These are phyloP conservation scores for Rallus limicola DNA, from an alignment of 2,113 vertebrate genomes.

Conservation along the genomic window DNA sequence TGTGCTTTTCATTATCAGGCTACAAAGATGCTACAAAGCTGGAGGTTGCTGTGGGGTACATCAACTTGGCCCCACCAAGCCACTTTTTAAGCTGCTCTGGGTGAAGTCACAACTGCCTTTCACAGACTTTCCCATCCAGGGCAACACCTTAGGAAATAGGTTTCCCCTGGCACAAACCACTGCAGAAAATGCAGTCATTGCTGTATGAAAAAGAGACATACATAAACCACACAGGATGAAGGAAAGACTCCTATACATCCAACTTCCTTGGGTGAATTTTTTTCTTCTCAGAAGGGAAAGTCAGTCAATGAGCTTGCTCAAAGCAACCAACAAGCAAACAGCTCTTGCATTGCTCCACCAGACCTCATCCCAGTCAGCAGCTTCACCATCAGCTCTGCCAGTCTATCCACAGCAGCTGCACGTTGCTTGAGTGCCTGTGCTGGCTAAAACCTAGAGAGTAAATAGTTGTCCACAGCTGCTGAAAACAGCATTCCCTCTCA, in stretches of 20 bases:
- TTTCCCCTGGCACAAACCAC: neutral
- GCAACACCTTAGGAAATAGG: neutral
- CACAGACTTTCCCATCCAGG: neutral
- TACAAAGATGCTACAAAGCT: neutral
- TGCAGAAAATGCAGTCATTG: neutral
- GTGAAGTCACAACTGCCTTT: neutral
- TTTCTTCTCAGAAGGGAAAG: neutral
- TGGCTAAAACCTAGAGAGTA: neutral
- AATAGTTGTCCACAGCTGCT: neutral
- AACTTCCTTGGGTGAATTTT: neutral
- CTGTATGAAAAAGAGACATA: neutral
- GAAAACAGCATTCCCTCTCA: neutral
- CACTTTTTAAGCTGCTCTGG: neutral
- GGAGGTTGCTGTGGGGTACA: neutral
- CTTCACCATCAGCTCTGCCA: neutral
- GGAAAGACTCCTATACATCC: neutral
- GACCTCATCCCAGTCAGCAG: neutral
- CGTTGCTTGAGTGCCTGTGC: fast-evolving
- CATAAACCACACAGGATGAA: neutral
- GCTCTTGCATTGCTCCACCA: neutral
- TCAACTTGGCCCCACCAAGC: neutral
- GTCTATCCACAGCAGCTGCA: fast-evolving
- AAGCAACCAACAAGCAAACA: neutral
- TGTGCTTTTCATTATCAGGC: neutral
- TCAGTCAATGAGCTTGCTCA: fast-evolving